Base-by-base conservation (phyloP, 2,113 vertebrate genomes). In the Dipodomys stephensi region DNA sequence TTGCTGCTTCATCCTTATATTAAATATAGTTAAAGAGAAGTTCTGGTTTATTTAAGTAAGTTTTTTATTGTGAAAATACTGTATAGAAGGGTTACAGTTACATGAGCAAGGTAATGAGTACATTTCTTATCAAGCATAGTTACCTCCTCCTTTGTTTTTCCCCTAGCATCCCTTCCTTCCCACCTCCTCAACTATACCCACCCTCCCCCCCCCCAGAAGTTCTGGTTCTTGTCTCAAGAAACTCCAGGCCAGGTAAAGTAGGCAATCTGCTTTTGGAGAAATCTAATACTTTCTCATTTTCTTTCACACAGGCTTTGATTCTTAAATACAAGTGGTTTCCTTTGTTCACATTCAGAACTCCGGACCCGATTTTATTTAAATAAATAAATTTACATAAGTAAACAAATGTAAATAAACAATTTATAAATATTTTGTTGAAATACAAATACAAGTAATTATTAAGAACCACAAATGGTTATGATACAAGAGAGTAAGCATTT, bases 401-500 rank as follows among this genome's bases (percentile, higher is more conserved):
- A 57, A 57, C 15, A 4, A 4, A 57, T 57, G 18, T 16, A 57
- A 57, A 57, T 49, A 49, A 49, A 39, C 12, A 53, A 2, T 57
- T 57, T 57, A 16, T 57, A 57, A 57, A n/a, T 3, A 18, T 2
- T 57, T 18, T 18, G 15, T 13, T 57, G 12, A 57, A 57, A 57
- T 57, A 57, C 64, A 30, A 49, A 81, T 57, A 57, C 64, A 30
- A 49, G 76, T 83, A 68, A 60, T 62, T 35, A 30, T 73, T 86
- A 60, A 78, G 22, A 64, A 7, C 28, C 81, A 82, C 73, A 87
- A 67, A 81, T 64, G 13, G 69, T 83, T 92, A 27, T 74, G 27
- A 57, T 83, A 49, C 20, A 22, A 94, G 39, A 49, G 32, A 65
- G 60, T 35, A 86, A 69, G 64, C 78, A 83, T 90, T 96, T 94